A percentile compares a stretch with the other conserved stretches of the same genome.
Conservation (phyloP, 2,113 vertebrate species). For the Zosterops pallidus region DNA sequence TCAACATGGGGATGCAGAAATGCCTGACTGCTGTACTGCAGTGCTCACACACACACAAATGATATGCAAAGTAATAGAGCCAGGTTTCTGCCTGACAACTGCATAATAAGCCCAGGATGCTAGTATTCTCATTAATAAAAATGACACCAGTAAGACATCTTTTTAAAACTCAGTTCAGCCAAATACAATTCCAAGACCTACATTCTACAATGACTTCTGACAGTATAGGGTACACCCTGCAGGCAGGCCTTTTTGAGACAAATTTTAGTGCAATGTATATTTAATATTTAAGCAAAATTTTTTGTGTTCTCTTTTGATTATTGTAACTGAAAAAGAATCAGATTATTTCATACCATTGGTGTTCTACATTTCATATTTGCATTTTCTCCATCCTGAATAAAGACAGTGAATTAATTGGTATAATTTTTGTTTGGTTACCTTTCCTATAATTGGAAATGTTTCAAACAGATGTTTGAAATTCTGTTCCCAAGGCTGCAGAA, state of each 20-base stretch:
- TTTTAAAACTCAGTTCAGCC: background rate
- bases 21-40: fast-evolving
- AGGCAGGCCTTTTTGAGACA: background rate
- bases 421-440: background rate
- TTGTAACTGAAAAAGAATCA: background rate
- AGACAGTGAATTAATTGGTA: background rate
- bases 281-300: background rate
- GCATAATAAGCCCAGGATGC: background rate
- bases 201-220: background rate
- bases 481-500: background rate
- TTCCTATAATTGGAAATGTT: background rate
- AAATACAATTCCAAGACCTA: background rate
- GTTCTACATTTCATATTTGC: background rate
- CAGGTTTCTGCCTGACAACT: background rate
- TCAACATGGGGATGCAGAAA: background rate
- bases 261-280: background rate
- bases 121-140: background rate
- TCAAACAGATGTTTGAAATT: background rate
- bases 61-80: background rate
- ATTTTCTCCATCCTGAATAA: background rate
- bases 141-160: background rate
- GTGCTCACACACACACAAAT: background rate
- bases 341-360: background rate
- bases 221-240: background rate
- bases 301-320: background rate